Conservation (phyloP, 2,113 vertebrate genomes). For the Axis porcinus region DNA sequence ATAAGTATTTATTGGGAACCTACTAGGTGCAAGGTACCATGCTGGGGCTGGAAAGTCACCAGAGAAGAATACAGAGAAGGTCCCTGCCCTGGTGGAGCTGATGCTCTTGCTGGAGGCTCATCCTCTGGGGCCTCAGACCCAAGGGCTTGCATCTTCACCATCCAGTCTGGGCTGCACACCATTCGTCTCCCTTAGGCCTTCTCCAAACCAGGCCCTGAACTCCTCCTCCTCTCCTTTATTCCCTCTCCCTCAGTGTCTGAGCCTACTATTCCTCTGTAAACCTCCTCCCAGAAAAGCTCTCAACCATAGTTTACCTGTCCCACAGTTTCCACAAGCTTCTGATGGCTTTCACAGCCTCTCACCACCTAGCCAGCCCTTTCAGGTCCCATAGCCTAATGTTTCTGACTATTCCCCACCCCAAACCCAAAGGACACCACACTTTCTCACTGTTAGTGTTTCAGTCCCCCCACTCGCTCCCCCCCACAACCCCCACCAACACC, state of each 20-base stretch:
- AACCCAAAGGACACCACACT: neutral
- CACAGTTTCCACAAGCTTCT: neutral
- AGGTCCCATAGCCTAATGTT: neutral
- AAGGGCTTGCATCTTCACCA: neutral
- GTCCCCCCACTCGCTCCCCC: neutral
- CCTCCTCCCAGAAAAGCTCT: neutral
- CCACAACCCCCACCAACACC: rapidly evolving
- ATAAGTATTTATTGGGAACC: neutral
- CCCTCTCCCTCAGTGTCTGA: neutral
- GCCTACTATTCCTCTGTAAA: neutral
- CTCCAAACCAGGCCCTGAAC: neutral
- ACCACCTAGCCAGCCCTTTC: neutral
- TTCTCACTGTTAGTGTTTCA: no score
- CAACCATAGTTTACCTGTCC: no score
- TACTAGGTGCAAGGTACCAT: neutral
- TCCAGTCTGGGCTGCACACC: neutral
- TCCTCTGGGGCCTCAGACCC: neutral
- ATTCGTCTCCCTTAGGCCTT: neutral
- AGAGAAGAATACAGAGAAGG: neutral
- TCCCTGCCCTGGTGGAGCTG: neutral
- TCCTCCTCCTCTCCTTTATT: neutral
- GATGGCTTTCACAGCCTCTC: neutral
- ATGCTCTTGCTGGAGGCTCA: neutral
- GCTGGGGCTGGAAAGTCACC: neutral
- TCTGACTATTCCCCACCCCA: neutral